Conservation (phyloP, 2,113 vertebrate genomes). For the Tringa solitaria region DNA sequence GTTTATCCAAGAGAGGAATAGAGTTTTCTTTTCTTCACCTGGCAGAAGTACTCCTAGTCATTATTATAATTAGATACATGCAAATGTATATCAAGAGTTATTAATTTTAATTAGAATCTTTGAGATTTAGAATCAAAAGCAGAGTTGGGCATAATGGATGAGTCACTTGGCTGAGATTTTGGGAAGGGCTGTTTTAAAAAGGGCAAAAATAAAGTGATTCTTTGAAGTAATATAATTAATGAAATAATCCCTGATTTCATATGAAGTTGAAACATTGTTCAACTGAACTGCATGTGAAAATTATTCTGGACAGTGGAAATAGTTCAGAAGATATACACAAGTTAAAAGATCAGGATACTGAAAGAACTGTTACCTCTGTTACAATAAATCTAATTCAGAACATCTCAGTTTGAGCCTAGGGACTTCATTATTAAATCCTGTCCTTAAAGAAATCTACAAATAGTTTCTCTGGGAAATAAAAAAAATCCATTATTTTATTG, state of each 20-base stretch:
- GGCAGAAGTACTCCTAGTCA: not conserved
- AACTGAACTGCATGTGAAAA: conserved; percentile 5
- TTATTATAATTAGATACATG: not conserved
- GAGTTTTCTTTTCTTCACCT: not conserved
- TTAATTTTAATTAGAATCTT: conserved; percentile 11
- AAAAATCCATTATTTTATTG: not conserved
- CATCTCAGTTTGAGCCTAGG: conserved; percentile 3
- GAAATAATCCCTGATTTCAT: conserved; percentile 42
- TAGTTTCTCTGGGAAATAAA: conserved; percentile 26
- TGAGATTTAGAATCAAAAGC: conserved; percentile 23
- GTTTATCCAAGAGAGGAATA: not conserved
- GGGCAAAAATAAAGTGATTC: not conserved
- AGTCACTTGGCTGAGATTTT: not conserved
- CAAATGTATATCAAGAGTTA: not conserved
- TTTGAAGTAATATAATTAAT: conserved; percentile 34
- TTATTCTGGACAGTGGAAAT: conserved; percentile 28
- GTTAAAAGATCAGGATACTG: conserved; percentile 35
- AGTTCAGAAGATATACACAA: conserved; percentile 45
- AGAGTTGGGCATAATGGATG: not conserved
- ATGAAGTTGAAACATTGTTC: not conserved
- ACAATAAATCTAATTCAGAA: conserved; percentile 35
- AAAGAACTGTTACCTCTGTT: conserved; percentile 38
- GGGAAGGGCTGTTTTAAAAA: not conserved
- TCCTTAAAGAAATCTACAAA: conserved; percentile 19
- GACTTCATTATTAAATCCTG: conserved; percentile 48